Evolutionary conservation across 2,113 vertebrate species (phyloP), one percentile per base, ranked within the genome.

Genomic region (Myxocyprinus asiaticus): DNA sequence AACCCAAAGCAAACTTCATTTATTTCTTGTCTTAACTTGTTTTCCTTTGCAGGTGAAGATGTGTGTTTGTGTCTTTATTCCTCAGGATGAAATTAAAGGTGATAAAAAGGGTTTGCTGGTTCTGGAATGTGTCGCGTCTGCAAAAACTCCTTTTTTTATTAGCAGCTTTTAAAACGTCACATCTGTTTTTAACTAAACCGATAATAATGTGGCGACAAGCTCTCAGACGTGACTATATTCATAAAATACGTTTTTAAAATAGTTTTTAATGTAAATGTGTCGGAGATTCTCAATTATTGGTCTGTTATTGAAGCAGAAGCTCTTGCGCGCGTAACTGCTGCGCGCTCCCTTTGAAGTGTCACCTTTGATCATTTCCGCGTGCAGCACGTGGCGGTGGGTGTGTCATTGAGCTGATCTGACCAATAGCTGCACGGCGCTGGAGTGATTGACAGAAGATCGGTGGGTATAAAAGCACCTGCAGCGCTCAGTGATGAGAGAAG

Each of bases 101-200:
- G 22, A 56, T 43, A n/a, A 47, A 61, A 17, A 14, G 11, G 6
- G 43, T 8, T 48, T n/a, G 4, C 5, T 11, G 56, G 22, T 33
- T 10, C 47, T 15, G 73, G 73, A 65, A 76, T 76, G 73, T 15
- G 47, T 64, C 17, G 22, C 33, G 61, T 76, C 61, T 51, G 48
- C 61, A 43, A 2, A 73, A 72, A 33, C 22, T 4, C 3, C 5
- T 0, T 7, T 42, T n/a, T 76, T 76, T 65, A 76, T 76, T 50
- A 76, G 22, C 22, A 33, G 61, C 73, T 47, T 76, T 53, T 64
- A 76, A 33, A 76, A 47, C 6, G 51, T 43, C 12, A 43, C 73
- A 76, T 65, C 73, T 76, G 73, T 9, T 76, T 51, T 15, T 4
- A 48, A 76, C 73, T 76, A 65, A 76, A 53, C 17, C 33, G 11